Evolutionary conservation across 2,888 invertebrate species (phyloP).

Genomic region (Spodoptera exigua): DNA sequence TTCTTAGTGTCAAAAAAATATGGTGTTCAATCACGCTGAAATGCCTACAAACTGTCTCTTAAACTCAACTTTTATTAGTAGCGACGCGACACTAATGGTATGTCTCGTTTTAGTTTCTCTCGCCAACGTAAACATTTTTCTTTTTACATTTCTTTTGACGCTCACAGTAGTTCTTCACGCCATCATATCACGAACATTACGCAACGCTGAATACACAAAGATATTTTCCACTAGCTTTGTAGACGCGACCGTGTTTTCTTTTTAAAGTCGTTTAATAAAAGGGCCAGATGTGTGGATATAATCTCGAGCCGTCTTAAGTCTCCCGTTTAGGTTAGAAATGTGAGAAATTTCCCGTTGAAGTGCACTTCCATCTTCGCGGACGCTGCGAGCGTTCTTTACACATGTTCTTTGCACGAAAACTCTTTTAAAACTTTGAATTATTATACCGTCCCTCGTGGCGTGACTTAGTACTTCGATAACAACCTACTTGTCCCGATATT

Average conservation of each 20-base stretch:
- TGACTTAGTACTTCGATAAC: slow-evolving; percentile 45
- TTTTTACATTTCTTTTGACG: slow-evolving; percentile 11
- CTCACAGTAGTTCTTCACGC: slow-evolving; percentile 32
- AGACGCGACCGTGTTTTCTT: slow-evolving; percentile 57
- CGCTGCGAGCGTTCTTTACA: slow-evolving; percentile 60
- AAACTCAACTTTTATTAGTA: slow-evolving; percentile 3
- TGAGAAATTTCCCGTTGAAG: slow-evolving; percentile 67
- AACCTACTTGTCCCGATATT: slow-evolving; percentile 37
- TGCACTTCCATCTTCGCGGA: slow-evolving; percentile 63
- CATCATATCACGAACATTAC: slow-evolving; percentile 40
- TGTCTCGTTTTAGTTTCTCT: slow-evolving; percentile 17
- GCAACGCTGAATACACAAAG: slow-evolving; percentile 50
- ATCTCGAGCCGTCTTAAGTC: slow-evolving; percentile 63
- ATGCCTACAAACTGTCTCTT: slow-evolving; percentile 5
- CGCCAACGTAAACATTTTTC: slow-evolving; percentile 22
- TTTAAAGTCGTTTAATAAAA: slow-evolving; percentile 63
- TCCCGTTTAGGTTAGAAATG: slow-evolving; percentile 69
- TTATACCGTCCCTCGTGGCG: slow-evolving; percentile 55
- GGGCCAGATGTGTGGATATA: slow-evolving; percentile 65
- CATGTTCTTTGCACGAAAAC: slow-evolving; percentile 65
- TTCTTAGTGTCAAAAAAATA: not conserved
- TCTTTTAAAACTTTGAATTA: slow-evolving; percentile 64
- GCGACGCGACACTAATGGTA: slow-evolving; percentile 12
- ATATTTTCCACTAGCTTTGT: slow-evolving; percentile 56
- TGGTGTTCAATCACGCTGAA: slow-evolving; percentile 2